Conservation (phyloP, 2,797 vertebrate species). For the Rhynchonycteris naso region DNA sequence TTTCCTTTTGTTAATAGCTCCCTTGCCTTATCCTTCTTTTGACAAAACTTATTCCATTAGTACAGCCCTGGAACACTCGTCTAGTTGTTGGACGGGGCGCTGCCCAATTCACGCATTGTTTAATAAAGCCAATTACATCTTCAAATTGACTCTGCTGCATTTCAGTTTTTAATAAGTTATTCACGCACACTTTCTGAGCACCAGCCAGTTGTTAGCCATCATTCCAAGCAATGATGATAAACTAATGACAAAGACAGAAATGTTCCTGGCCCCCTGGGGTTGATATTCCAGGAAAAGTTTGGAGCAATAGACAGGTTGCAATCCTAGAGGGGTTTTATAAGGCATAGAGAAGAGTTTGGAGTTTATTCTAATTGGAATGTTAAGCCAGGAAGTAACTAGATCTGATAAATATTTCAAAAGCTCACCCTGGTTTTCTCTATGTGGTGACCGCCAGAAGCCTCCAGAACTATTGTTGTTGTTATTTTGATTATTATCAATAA, state of each 20-base stretch:
- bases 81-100: background rate
- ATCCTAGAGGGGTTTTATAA: background rate
- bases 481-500: constrained; percentile 54
- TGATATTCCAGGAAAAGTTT: background rate
- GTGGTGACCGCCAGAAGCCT: constrained; percentile 19
- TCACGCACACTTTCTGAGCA: background rate
- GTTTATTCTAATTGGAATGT: constrained; percentile 14
- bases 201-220: background rate
- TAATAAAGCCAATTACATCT: background rate
- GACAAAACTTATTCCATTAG: background rate
- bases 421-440: background rate
- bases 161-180: background rate
- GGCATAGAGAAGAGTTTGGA: background rate
- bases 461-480: constrained; percentile 15
- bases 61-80: background rate
- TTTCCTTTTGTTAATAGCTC: background rate
- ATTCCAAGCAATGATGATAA: background rate
- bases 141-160: background rate
- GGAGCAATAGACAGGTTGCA: background rate
- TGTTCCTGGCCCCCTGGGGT: rapidly evolving
- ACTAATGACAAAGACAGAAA: background rate
- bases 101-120: background rate
- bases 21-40: background rate
- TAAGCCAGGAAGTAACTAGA: background rate
- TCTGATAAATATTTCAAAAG: constrained; percentile 53